These are phyloP conservation scores for Nannospalax galili DNA, from an alignment of 2,113 vertebrate genomes.

Conservation along the genomic window DNA sequence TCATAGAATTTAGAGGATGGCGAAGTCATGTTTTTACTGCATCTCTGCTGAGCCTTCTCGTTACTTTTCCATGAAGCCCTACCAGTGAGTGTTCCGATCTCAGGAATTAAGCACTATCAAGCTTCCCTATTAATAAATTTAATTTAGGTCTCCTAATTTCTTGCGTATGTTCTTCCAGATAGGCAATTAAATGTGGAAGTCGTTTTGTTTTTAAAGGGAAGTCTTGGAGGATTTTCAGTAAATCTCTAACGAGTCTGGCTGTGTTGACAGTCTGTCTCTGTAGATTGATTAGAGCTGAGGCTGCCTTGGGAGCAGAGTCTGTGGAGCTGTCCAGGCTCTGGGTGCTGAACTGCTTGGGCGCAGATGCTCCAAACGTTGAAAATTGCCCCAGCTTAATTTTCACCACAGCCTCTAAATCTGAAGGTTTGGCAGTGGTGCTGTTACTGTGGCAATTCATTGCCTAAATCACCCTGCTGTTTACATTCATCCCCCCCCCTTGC, in stretches of 20 bases:
- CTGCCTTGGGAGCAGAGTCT: background rate
- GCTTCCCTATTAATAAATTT: slow-evolving; percentile 78
- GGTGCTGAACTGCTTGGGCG: slow-evolving; percentile 76
- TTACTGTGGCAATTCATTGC: slow-evolving; percentile 39
- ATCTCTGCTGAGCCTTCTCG: background rate
- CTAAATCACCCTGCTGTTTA: slow-evolving; percentile 32
- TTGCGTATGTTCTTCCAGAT: slow-evolving; percentile 68
- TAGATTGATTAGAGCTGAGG: slow-evolving; percentile 54
- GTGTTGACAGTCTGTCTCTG: slow-evolving; percentile 66
- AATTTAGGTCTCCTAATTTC: slow-evolving; percentile 75
- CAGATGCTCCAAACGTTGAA: background rate
- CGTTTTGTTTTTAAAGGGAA: slow-evolving; percentile 75
- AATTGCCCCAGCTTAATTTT: slow-evolving; percentile 58
- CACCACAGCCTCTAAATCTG: slow-evolving; percentile 55
- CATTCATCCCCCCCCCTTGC: background rate
- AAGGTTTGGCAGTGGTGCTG: slow-evolving; percentile 39
- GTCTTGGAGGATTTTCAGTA: slow-evolving; percentile 74
- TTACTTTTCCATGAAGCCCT: slow-evolving; percentile 40
- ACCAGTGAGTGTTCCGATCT: slow-evolving; percentile 44
- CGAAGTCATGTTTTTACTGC: slow-evolving; percentile 51
- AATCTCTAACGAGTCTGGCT: slow-evolving; percentile 75
- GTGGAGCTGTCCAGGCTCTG: slow-evolving; percentile 75
- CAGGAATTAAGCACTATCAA: slow-evolving; percentile 68
- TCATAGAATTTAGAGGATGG: slow-evolving; percentile 53
- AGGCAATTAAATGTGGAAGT: slow-evolving; percentile 73